phyloP scores from a whole-genome alignment of 2,797 vertebrate species.

The Danio kyathit region DNA sequence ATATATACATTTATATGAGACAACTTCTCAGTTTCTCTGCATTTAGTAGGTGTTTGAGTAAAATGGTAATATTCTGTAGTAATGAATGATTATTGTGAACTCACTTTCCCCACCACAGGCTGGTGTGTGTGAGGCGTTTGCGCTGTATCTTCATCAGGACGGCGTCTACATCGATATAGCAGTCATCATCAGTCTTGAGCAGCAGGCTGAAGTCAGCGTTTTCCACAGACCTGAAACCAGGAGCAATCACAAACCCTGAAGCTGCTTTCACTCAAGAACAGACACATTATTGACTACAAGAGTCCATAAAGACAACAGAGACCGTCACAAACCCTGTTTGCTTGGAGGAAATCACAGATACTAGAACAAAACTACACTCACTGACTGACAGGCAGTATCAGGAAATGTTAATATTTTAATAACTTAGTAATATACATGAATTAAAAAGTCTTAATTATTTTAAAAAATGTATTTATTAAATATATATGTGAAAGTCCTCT shows the following conservation, averaged over 20 bases:
- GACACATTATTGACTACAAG: neutral
- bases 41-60: neutral
- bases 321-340: neutral
- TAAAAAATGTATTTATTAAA: too few species aligned
- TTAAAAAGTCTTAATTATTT: too few species aligned
- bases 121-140: slow-evolving; percentile 83
- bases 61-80: too few species aligned
- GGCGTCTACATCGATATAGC: slow-evolving; percentile 92
- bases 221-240: slow-evolving; percentile 84
- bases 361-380: neutral
- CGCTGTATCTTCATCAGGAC: slow-evolving; percentile 88
- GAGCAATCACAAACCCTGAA: too few species aligned
- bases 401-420: too few species aligned
- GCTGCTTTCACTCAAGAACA: slow-evolving; percentile 27
- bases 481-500: too few species aligned
- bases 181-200: slow-evolving; percentile 98
- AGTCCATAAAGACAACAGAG: neutral
- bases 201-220: slow-evolving; percentile 88
- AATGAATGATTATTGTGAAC: slow-evolving; percentile 63
- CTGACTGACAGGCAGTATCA: neutral
- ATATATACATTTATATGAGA: too few species aligned
- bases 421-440: too few species aligned
- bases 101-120: slow-evolving; percentile 99
- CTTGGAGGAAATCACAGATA: neutral
- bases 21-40: too few species aligned